A percentile compares a stretch with the other conserved stretches of the same genome.
Conservation (phyloP, 2,888 invertebrate species). For the Notodonta dromedarius region DNA sequence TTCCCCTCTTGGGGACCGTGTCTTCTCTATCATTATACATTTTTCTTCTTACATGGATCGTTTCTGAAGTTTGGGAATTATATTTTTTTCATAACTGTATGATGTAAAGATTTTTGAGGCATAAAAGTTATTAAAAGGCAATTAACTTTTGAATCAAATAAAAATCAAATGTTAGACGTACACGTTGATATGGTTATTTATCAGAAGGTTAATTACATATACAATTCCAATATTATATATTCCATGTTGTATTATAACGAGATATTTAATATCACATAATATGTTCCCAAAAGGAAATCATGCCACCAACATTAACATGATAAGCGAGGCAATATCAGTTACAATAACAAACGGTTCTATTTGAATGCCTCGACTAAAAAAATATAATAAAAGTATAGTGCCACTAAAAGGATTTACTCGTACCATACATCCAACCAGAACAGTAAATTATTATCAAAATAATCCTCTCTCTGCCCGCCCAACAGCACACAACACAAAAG, state of each 20-base stretch:
- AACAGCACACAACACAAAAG: conserved; percentile 43
- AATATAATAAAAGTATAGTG: conserved; percentile 43
- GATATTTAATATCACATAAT: neutral
- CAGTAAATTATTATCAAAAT: conserved; percentile 58
- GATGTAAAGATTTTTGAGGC: no score
- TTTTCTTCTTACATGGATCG: neutral
- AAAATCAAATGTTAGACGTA: no score
- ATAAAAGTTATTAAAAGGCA: neutral
- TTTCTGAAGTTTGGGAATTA: neutral
- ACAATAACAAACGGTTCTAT: conserved; percentile 27
- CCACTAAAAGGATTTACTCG: conserved; percentile 49
- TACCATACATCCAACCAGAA: conserved; percentile 46
- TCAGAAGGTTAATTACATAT: no score
- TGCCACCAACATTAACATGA: neutral
- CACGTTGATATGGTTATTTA: no score
- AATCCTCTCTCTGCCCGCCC: conserved; percentile 43
- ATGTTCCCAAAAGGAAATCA: neutral
- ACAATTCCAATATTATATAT: no score
- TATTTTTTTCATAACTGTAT: neutral
- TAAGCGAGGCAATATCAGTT: conserved; percentile 33
- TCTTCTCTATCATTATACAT: neutral
- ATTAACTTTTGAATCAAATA: no score
- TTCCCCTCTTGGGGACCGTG: neutral
- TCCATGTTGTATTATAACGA: no score
- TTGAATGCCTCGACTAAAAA: conserved; percentile 38